Conservation (phyloP, 2,888 invertebrate genomes). For the Cactoblastis cactorum region DNA sequence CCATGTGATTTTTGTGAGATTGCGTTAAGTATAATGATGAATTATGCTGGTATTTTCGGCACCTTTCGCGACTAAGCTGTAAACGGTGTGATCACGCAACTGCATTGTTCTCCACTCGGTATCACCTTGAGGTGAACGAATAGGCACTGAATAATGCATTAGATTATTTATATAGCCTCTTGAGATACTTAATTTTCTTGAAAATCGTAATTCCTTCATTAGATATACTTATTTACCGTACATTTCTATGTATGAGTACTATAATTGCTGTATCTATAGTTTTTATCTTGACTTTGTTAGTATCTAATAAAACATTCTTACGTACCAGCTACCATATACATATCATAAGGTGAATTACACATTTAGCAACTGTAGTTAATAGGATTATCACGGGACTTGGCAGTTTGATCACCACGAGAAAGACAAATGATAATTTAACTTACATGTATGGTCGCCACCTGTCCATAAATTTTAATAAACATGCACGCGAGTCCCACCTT, state of each 20-base stretch:
- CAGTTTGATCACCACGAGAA: neutral
- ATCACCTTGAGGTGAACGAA: conserved; percentile 6
- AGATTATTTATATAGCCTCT: neutral
- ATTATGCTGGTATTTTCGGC: neutral
- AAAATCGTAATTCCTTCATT: too few species aligned
- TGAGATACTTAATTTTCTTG: neutral
- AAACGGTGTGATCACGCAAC: conserved; percentile 7
- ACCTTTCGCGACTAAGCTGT: neutral
- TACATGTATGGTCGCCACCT: neutral
- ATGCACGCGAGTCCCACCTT: neutral
- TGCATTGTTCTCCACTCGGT: conserved; percentile 1
- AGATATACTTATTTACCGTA: too few species aligned
- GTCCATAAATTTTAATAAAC: neutral
- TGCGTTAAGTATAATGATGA: too few species aligned
- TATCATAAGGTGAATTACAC: too few species aligned
- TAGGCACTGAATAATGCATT: conserved; percentile 4
- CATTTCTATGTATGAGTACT: too few species aligned
- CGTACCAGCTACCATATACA: too few species aligned
- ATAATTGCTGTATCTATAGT: too few species aligned
- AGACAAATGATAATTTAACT: neutral
- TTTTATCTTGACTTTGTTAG: too few species aligned
- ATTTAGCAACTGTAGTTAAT: too few species aligned
- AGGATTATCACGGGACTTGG: neutral
- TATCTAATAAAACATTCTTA: too few species aligned
- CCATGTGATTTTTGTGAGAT: neutral